Percentiles rank a stretch among this genome's conserved stretches.
Evolutionary conservation across 2,113 vertebrate species (phyloP).

Genomic region (Physeter macrocephalus): DNA sequence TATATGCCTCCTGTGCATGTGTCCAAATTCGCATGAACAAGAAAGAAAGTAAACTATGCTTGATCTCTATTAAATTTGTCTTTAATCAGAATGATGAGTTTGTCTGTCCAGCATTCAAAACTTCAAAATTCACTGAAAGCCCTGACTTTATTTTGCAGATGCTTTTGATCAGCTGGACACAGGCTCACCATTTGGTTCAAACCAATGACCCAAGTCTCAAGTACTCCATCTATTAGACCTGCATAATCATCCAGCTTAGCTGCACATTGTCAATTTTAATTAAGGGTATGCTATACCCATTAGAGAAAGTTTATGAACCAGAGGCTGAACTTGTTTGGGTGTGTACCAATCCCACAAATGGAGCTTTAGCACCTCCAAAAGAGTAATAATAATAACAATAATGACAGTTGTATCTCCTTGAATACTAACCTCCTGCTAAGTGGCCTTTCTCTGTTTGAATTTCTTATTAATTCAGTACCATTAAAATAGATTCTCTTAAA

Average conservation of each 20-base stretch:
- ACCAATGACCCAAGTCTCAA: conserved; percentile 60
- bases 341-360: conserved; percentile 28
- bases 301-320: conserved; percentile 67
- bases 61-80: neutral
- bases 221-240: conserved; percentile 58
- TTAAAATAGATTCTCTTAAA: conserved; percentile 84
- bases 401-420: conserved; percentile 70
- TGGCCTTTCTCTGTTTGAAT: conserved; percentile 77
- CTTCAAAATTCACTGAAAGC: neutral
- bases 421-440: conserved; percentile 78
- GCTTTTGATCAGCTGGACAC: conserved; percentile 45
- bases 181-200: conserved; percentile 47
- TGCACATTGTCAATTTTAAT: conserved; percentile 64
- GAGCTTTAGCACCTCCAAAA: conserved; percentile 61
- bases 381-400: conserved; percentile 68
- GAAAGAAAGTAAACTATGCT: neutral
- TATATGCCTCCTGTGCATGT: neutral
- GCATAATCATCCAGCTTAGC: conserved; percentile 56
- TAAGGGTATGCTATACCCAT: conserved; percentile 59
- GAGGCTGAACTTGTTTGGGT: conserved; percentile 47
- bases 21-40: neutral
- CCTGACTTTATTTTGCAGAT: conserved; percentile 5
- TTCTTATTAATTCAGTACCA: conserved; percentile 81
- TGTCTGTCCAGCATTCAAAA: neutral
- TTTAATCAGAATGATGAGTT: neutral